Evolutionary conservation across 2,113 vertebrate genomes (phyloP).

Genomic region (Tetrax tetrax): DNA sequence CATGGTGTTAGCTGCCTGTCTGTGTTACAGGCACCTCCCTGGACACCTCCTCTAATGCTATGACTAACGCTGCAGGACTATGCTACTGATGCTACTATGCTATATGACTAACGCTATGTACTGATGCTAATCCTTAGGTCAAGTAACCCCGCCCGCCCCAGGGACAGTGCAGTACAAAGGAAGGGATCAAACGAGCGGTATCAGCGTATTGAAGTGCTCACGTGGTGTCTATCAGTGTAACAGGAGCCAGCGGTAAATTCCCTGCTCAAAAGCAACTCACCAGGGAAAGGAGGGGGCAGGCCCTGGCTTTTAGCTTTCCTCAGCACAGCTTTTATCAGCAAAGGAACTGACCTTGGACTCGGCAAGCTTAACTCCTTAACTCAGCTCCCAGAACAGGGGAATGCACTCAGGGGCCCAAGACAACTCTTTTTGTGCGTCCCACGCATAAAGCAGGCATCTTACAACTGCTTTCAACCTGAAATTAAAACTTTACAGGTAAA

Average conservation of each 20-base stretch:
- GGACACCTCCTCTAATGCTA: background rate
- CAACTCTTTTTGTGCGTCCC: background rate
- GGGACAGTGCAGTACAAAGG: background rate
- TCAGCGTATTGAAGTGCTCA: background rate
- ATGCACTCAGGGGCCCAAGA: background rate
- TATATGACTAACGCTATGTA: background rate
- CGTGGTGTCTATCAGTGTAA: accelerated
- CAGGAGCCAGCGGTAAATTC: background rate
- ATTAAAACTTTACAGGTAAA: background rate
- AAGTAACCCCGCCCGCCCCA: background rate
- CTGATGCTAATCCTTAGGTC: background rate
- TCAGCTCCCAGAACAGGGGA: background rate
- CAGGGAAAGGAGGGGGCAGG: background rate
- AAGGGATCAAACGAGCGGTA: accelerated
- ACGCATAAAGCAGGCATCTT: accelerated
- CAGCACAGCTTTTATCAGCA: background rate
- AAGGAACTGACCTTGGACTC: background rate
- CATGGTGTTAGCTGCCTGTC: background rate
- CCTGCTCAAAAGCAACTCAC: background rate
- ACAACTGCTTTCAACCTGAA: background rate
- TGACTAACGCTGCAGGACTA: background rate
- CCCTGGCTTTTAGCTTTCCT: background rate
- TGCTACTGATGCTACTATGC: background rate
- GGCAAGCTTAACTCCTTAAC: background rate
- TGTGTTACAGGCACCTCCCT: background rate